Base-by-base conservation (phyloP, 2,888 invertebrate genomes). In the Erebia epiphron region DNA sequence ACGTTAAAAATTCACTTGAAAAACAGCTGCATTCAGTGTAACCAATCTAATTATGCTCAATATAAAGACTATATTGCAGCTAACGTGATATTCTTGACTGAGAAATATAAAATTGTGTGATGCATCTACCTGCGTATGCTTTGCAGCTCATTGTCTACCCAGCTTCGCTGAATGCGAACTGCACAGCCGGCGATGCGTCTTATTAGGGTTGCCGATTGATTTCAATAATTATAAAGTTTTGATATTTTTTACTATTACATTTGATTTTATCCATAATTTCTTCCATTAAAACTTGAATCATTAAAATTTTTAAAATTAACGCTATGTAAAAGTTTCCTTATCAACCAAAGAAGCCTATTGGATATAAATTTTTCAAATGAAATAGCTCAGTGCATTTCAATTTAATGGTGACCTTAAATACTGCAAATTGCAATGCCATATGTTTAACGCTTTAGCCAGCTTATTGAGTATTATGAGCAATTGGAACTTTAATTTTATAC, bases 61-160 rank as follows among this genome's bases (percentile, higher is more conserved):
- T 11, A 21, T 76, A 78, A 70, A 72, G 5, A 18, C 0, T 35
- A 69, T 82, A 86, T 82, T 78, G 81, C 72, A 74, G 72, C 41
- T 61, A 43, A 58, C 18, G 18, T 74, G 35, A 50, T 74, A 78
- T 54, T 56, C 64, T 67, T 52, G 71, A 21, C 26, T 75, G 76
- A 68, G 66, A 72, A 73, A 77, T 69, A 46, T 65, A 77, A 78
- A 71, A 72, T 85, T 82, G 83, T 83, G 78, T 77, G 79, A 79
- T 77, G 82, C 82, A 85, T 88, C 89, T 92, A 92, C 92, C 92
- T 93, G 92, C 91, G 88, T 86, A 84, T 83, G 82, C 86, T 86
- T 88, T 83, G 84, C 82, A 84, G 84, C 84, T 86, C 82, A 91
- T 93, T 93, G 91, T 93, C 90, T 92, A 92, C 87, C 81, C 82